A percentile compares a stretch with the other conserved stretches of the same genome.
These are phyloP conservation scores for Drosophila simulans DNA, from an alignment of 1,140 invertebrate species.

Conservation along the genomic window DNA sequence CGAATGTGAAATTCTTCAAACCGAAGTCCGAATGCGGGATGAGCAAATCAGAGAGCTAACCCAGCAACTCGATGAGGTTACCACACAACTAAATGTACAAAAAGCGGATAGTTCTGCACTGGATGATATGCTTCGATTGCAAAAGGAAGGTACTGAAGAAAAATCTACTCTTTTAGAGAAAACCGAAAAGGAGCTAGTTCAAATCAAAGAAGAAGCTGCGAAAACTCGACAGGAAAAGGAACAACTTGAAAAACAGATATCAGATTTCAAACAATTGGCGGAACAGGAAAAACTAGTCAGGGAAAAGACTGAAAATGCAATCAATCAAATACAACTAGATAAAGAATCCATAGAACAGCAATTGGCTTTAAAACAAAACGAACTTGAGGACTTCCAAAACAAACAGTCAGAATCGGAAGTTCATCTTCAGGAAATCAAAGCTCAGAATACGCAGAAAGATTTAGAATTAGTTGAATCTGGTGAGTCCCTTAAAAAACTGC, in stretches of 20 bases:
- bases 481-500: conserved; percentile 21
- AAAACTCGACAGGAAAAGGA: conserved; percentile 70
- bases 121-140: conserved; percentile 71
- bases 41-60: conserved; percentile 61
- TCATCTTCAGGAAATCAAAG: not conserved
- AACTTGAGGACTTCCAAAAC: conserved; percentile 16
- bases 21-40: conserved; percentile 64
- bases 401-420: conserved; percentile 16
- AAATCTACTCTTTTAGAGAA: conserved; percentile 29
- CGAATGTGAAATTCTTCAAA: conserved; percentile 66
- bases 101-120: conserved; percentile 77
- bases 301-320: conserved; percentile 11
- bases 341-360: conserved; percentile 4
- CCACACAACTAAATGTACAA: conserved; percentile 81
- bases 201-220: conserved; percentile 37
- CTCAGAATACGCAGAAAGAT: conserved; percentile 18
- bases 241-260: conserved; percentile 8
- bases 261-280: conserved; percentile 4
- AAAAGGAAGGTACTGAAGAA: conserved; percentile 37
- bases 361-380: conserved; percentile 15
- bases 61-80: conserved; percentile 66
- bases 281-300: conserved; percentile 19
- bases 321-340: conserved; percentile 5
- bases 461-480: not conserved
- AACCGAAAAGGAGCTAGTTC: conserved; percentile 3